These are phyloP conservation scores for Cephus sareptanus DNA, from an alignment of 2,888 invertebrate species.

Conservation along the genomic window DNA sequence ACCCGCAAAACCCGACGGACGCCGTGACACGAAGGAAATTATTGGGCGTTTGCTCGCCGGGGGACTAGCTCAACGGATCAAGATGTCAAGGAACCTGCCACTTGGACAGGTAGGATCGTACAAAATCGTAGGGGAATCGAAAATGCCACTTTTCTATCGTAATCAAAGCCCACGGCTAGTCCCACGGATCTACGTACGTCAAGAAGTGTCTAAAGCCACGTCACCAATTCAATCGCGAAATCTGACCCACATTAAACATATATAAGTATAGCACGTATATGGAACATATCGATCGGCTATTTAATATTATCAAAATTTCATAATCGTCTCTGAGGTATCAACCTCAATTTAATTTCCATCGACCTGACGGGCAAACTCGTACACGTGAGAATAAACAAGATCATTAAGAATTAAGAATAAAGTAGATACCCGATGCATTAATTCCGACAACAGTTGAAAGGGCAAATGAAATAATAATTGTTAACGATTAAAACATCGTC, in stretches of 20 bases:
- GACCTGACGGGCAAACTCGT: not conserved
- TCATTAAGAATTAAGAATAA: not conserved
- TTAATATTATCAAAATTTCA: not conserved
- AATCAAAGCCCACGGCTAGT: not conserved
- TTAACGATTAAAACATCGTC: not conserved
- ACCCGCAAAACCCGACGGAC: not conserved
- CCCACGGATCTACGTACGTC: not conserved
- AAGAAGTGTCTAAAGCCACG: not conserved
- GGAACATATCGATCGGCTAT: not conserved
- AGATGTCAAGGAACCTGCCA: conserved; percentile 37
- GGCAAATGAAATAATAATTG: not conserved
- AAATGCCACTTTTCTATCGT: not conserved
- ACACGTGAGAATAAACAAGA: not conserved
- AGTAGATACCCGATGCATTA: not conserved
- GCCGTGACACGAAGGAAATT: conserved; percentile 42
- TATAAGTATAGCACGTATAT: not conserved
- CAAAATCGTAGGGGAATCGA: not conserved
- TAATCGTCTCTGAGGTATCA: not conserved
- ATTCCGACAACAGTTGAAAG: not conserved
- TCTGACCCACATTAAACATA: not conserved
- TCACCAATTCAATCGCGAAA: not conserved
- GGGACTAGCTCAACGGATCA: conserved; percentile 39
- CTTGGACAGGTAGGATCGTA: not conserved
- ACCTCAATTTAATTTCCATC: not conserved
- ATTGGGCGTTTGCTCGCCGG: conserved; percentile 47